Base-by-base conservation (phyloP, 2,797 vertebrate genomes). In the Psittacula derbiana region DNA sequence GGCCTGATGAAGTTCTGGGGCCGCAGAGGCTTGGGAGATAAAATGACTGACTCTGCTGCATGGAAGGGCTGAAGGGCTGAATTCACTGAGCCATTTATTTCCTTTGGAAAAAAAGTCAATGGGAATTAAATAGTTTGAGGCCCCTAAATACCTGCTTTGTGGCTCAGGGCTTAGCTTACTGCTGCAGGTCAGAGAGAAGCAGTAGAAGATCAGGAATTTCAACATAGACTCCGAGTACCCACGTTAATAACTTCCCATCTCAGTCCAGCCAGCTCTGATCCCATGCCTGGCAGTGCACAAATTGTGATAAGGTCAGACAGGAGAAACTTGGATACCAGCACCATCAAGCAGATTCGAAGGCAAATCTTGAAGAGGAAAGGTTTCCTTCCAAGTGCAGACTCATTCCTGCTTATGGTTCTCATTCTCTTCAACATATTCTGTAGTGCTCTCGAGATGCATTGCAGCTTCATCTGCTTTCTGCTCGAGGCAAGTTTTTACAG, bases 381-480 rank as follows among this genome's bases (percentile, higher is more conserved):
- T 92, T 95, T 94, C 86, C 71, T 95, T 97, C 73, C 62, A 69
- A 75, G 76, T 30, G 50, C 74, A 66, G 73, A 16, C 66, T 52
- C 80, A 87, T 89, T 84, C 83, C 93, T 87, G 66, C 75, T 79
- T 38, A 55, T 15, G 53, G 83, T 86, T 94, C 90, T 88, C 57
- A 93, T 76, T 90, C 93, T 94, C 84, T 49, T 84, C 92, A 84
- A 8, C 70, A 50, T 70, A 49, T 64, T 92, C 93, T 1, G 1
- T 28, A 64, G 87, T 91, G 94, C 94, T 96, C 8, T 1, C 52
- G 84, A 91, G 94, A 87, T 85, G 78, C 91, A 28, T 46, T 91
- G 92, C 81, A 82, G 95, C 78, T 93, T 94, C 84, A 76, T 95
- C 93, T 95, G 78, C 90, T 46, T 90, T 87, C 88, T 83, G 95